Conservation (phyloP, 2,888 invertebrate genomes). For the Scaptomyza tumidula region DNA sequence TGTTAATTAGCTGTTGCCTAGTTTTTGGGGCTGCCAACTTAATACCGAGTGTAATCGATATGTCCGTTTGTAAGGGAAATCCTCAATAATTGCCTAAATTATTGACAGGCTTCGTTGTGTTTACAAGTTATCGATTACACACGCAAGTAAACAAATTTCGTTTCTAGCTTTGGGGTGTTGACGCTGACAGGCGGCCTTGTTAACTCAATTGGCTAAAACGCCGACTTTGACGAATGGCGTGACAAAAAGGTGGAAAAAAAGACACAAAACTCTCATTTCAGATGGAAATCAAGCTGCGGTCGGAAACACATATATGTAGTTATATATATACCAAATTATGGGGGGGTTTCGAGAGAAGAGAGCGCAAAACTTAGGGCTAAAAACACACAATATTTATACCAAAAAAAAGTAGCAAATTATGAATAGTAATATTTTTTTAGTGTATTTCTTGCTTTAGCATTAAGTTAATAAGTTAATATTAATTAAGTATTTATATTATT, state of each 20-base stretch:
- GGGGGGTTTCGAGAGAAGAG: slow-evolving; percentile 38
- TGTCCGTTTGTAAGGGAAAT: slow-evolving; percentile 2
- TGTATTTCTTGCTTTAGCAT: slow-evolving; percentile 65
- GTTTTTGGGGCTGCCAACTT: slow-evolving; percentile 38
- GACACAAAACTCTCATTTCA: slow-evolving; percentile 51
- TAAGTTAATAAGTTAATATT: slow-evolving; percentile 47
- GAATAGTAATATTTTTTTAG: slow-evolving; percentile 18
- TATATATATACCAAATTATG: background rate
- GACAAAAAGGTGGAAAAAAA: slow-evolving; percentile 39
- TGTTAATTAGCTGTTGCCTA: slow-evolving; percentile 48
- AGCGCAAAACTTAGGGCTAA: slow-evolving; percentile 35
- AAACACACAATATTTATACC: slow-evolving; percentile 31
- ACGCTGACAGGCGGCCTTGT: slow-evolving; percentile 34
- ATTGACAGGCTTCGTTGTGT: slow-evolving; percentile 37
- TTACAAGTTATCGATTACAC: slow-evolving; percentile 52
- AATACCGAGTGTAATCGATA: slow-evolving; percentile 38
- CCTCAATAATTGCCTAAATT: slow-evolving; percentile 19
- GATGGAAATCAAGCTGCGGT: slow-evolving; percentile 60
- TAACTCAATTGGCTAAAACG: slow-evolving; percentile 34
- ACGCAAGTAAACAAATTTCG: slow-evolving; percentile 24
- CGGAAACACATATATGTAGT: slow-evolving; percentile 13
- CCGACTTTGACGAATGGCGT: slow-evolving; percentile 20
- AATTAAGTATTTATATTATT: slow-evolving; percentile 37
- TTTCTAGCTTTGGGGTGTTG: slow-evolving; percentile 26
- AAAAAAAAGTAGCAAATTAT: slow-evolving; percentile 36